These are phyloP conservation scores for Onychostoma macrolepis DNA, from an alignment of 2,113 vertebrate genomes.

Conservation along the genomic window DNA sequence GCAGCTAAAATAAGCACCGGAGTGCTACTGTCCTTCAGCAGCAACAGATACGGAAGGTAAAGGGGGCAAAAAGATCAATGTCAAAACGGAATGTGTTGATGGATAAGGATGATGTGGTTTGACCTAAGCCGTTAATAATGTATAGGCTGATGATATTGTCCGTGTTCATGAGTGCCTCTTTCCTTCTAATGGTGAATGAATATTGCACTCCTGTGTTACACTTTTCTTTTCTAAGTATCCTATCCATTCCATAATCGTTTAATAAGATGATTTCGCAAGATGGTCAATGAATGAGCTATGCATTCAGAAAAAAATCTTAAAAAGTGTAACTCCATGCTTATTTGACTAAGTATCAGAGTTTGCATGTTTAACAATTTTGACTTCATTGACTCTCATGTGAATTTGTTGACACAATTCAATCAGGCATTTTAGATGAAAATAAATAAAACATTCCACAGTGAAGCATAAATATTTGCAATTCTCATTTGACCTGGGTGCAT, in stretches of 20 bases:
- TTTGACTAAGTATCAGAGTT: background rate
- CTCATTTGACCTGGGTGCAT: background rate
- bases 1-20: conserved; percentile 29
- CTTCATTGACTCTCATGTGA: conserved; percentile 14
- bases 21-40: conserved; percentile 33
- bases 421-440: conserved; percentile 23
- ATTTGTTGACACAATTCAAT: conserved; percentile 24
- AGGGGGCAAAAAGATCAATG: conserved; percentile 8
- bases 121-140: conserved; percentile 11
- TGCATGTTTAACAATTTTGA: conserved; percentile 1
- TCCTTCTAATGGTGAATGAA: background rate
- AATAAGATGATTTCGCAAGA: background rate
- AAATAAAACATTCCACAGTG: conserved; percentile 8
- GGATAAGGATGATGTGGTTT: conserved; percentile 32
- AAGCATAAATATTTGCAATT: background rate
- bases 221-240: background rate
- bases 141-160: conserved; percentile 7
- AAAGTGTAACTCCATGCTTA: background rate
- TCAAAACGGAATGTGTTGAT: conserved; percentile 35
- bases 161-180: background rate
- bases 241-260: background rate
- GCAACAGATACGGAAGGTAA: conserved; percentile 29
- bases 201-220: background rate
- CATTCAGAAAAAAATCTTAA: background rate
- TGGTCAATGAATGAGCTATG: background rate